Conservation (phyloP, 2,113 vertebrate species). For the Syngnathus floridae region DNA sequence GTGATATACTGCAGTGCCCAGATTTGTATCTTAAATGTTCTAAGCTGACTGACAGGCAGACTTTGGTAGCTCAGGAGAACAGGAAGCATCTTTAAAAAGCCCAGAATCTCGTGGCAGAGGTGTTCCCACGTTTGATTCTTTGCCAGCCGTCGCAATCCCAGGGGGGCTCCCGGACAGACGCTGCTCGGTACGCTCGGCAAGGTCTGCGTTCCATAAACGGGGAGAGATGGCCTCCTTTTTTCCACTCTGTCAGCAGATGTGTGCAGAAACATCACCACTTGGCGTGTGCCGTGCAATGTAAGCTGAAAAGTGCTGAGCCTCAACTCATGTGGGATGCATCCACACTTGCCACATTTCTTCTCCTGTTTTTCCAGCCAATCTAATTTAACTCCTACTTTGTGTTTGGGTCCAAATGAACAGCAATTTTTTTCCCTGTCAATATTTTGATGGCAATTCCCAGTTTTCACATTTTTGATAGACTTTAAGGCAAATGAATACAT, state of each 20-base stretch:
- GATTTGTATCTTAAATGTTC: too few relatives aligned
- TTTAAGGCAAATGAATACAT: background rate
- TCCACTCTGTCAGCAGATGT: slow-evolving; percentile 58
- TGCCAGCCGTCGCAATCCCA: slow-evolving; percentile 39
- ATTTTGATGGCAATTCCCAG: too few relatives aligned
- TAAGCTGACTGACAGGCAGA: too few relatives aligned
- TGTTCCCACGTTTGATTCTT: slow-evolving; percentile 53
- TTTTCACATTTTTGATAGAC: too few relatives aligned
- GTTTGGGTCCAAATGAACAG: background rate
- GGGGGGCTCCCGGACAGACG: slow-evolving; percentile 28
- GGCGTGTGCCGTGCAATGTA: slow-evolving; percentile 42
- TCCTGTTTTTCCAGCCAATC: background rate
- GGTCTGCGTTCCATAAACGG: slow-evolving; percentile 11
- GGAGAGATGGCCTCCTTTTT: slow-evolving; percentile 17
- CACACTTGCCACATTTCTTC: slow-evolving; percentile 26
- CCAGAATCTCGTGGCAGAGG: slow-evolving; percentile 42
- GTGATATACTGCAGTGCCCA: background rate
- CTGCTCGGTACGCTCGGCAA: background rate
- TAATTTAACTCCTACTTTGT: background rate
- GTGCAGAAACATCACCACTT: slow-evolving; percentile 35
- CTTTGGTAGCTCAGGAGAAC: too few relatives aligned
- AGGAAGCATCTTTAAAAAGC: slow-evolving; percentile 8
- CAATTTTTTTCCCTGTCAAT: too few relatives aligned
- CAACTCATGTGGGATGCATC: slow-evolving; percentile 54
- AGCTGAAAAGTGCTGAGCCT: slow-evolving; percentile 47